A percentile compares a stretch with the other conserved stretches of the same genome.
Conservation (phyloP, 2,113 vertebrate species). For the Nerophis lumbriciformis region DNA sequence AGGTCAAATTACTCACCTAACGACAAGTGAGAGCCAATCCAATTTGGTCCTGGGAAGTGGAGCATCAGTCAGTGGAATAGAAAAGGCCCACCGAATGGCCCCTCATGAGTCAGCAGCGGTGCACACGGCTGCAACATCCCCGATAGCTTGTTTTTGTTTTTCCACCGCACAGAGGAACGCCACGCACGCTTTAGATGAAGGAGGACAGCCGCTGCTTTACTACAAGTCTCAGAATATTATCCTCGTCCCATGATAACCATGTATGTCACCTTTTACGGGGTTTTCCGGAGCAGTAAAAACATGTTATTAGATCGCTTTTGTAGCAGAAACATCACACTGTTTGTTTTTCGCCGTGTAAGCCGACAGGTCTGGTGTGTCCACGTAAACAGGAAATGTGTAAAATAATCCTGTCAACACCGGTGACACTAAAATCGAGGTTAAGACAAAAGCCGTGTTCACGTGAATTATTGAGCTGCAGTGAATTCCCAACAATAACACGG, state of each 20-base stretch:
- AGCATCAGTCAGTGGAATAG: background rate
- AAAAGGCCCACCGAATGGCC: background rate
- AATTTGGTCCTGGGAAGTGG: background rate
- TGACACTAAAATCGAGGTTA: too few species aligned
- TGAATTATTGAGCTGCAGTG: too few species aligned
- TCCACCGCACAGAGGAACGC: background rate
- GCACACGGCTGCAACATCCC: background rate
- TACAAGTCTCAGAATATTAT: too few species aligned
- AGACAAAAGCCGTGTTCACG: too few species aligned
- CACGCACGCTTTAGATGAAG: background rate
- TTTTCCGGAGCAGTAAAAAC: background rate
- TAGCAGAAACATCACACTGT: too few species aligned
- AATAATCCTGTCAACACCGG: too few species aligned
- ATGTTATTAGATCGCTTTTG: too few species aligned
- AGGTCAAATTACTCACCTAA: too few species aligned
- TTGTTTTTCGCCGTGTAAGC: too few species aligned
- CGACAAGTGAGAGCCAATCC: background rate
- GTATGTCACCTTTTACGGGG: background rate
- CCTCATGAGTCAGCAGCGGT: background rate
- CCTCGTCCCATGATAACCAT: background rate
- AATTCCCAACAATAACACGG: too few species aligned
- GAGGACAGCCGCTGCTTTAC: background rate
- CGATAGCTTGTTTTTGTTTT: constrained; percentile 1
- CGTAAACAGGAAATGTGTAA: too few species aligned
- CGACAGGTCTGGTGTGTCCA: too few species aligned